Conservation (phyloP, 2,113 vertebrate genomes). For the Amphiprion percula region DNA sequence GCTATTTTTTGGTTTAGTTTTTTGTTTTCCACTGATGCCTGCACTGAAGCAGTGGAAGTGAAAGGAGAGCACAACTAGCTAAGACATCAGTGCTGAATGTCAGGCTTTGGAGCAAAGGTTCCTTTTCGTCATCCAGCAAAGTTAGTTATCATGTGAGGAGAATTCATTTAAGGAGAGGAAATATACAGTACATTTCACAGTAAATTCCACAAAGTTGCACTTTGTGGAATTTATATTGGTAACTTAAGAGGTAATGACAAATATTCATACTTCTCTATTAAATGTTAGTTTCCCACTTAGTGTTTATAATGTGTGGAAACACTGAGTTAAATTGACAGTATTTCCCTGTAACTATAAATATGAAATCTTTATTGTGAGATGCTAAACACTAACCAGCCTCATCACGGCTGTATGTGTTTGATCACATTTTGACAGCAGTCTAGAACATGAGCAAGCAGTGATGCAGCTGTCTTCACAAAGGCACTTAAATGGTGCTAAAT, state of each 20-base stretch:
- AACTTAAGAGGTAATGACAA: too few species aligned
- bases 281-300: too few species aligned
- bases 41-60: slow-evolving; percentile 1
- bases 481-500: not conserved
- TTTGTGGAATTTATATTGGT: not conserved
- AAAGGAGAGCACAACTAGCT: slow-evolving; percentile 21
- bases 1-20: not conserved
- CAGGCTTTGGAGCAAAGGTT: slow-evolving; percentile 38
- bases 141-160: slow-evolving; percentile 36
- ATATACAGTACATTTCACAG: not conserved
- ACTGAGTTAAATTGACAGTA: not conserved
- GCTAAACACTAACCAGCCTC: too few species aligned
- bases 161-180: slow-evolving; percentile 9
- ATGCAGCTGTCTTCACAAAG: too few species aligned
- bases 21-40: not conserved
- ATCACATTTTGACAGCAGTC: slow-evolving; percentile 10
- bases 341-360: not conserved
- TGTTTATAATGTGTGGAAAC: not conserved
- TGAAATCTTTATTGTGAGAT: too few species aligned
- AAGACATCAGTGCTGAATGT: slow-evolving; percentile 49
- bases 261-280: too few species aligned
- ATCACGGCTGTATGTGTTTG: not conserved
- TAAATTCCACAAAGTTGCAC: too few species aligned
- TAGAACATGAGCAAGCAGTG: not conserved
- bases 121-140: slow-evolving; percentile 32